Percentiles rank a stretch among this genome's conserved stretches.
Conservation (phyloP, 2,113 vertebrate species). For the Hemibagrus wyckioides region DNA sequence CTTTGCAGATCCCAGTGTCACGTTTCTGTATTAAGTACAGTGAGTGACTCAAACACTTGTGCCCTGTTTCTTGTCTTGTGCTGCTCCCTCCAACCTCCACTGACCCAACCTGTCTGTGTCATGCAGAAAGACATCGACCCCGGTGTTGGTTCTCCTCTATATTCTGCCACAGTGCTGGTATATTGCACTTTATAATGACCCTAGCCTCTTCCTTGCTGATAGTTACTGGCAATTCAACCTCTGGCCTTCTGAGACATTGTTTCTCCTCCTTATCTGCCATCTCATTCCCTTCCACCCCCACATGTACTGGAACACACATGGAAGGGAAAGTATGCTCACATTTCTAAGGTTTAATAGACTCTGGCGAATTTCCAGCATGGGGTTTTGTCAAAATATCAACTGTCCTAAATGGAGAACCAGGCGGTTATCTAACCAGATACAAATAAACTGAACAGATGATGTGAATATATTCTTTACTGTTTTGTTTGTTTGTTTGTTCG, state of each 20-base stretch:
- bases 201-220: neutral
- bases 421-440: neutral
- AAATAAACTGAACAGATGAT: neutral
- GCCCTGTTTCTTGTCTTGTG: neutral
- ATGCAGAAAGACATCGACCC: neutral
- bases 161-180: neutral
- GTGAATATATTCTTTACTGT: neutral
- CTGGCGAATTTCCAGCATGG: neutral
- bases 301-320: neutral
- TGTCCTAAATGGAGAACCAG: neutral
- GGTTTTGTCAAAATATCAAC: slow-evolving; percentile 2
- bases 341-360: neutral
- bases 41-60: slow-evolving; percentile 14
- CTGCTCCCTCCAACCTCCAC: slow-evolving; percentile 4
- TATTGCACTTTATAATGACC: slow-evolving; percentile 9
- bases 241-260: slow-evolving; percentile 17
- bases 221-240: slow-evolving; percentile 24
- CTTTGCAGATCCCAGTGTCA: neutral
- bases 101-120: neutral
- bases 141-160: neutral
- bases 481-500: too few relatives aligned
- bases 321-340: neutral
- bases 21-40: neutral
- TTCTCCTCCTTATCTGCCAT: slow-evolving; percentile 14
- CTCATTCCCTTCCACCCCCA: slow-evolving; percentile 10